These are phyloP conservation scores for Campaea margaritaria DNA, from an alignment of 2,888 invertebrate genomes.

Conservation along the genomic window DNA sequence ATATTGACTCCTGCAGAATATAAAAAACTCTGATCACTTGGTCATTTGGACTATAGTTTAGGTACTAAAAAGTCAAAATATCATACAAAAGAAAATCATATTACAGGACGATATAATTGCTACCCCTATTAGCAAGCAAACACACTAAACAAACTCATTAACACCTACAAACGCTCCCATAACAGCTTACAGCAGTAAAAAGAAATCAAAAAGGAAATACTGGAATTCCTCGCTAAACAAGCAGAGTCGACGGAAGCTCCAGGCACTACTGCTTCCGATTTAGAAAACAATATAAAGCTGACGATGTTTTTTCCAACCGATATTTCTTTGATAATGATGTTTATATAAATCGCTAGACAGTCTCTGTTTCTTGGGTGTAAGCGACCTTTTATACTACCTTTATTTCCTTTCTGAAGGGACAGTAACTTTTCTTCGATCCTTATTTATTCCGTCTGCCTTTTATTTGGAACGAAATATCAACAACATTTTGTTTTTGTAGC, in stretches of 20 bases:
- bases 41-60: too few species aligned
- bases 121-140: constrained; percentile 8
- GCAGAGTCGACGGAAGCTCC: constrained; percentile 72
- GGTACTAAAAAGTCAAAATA: too few species aligned
- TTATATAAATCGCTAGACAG: constrained; percentile 61
- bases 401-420: constrained; percentile 28
- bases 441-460: constrained; percentile 14
- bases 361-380: constrained; percentile 47
- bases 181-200: constrained; percentile 48
- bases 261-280: constrained; percentile 74
- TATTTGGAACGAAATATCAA: background rate
- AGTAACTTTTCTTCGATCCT: constrained; percentile 17
- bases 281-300: constrained; percentile 78
- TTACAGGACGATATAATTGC: background rate
- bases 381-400: constrained; percentile 38
- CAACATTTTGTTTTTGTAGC: background rate
- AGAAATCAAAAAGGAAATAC: constrained; percentile 60
- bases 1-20: too few species aligned
- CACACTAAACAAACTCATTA: constrained; percentile 12
- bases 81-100: too few species aligned
- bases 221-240: constrained; percentile 70
- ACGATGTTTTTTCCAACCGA: constrained; percentile 66
- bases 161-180: constrained; percentile 18
- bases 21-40: too few species aligned
- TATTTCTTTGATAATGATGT: constrained; percentile 73